phyloP scores from a whole-genome alignment of 2,113 vertebrate species.

The Anolis sagrei region DNA sequence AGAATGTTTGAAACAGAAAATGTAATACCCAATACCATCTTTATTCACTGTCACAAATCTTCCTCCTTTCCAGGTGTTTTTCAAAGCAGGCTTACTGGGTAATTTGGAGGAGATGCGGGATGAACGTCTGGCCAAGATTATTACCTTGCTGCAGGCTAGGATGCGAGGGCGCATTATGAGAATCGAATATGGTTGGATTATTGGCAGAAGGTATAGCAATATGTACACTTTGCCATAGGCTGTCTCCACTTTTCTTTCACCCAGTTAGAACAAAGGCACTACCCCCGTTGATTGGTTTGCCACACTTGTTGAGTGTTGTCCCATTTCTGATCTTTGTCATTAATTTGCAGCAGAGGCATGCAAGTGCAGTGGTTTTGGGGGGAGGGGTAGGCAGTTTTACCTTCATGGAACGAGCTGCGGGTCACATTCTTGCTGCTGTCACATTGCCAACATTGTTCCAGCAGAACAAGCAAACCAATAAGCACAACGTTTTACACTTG shows the following conservation, averaged over 20 bases:
- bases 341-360: neutral
- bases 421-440: too few species aligned
- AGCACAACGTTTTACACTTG: too few species aligned
- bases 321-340: neutral
- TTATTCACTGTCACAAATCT: neutral
- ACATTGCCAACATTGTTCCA: too few species aligned
- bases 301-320: neutral
- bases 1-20: neutral
- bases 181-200: constrained; percentile 82
- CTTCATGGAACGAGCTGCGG: too few species aligned
- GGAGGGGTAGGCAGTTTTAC: too few species aligned
- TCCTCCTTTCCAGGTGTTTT: constrained; percentile 85
- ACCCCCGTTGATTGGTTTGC: neutral
- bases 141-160: constrained; percentile 89
- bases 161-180: constrained; percentile 89
- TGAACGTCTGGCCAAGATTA: constrained; percentile 88
- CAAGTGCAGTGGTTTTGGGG: too few species aligned
- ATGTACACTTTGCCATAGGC: neutral
- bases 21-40: neutral
- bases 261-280: neutral
- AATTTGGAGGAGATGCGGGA: constrained; percentile 90
- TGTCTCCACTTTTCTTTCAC: neutral
- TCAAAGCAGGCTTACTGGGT: constrained; percentile 91
- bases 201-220: constrained; percentile 77
- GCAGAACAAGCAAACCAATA: neutral